phyloP scores from a whole-genome alignment of 2,797 vertebrate genomes.

The Channa striata region DNA sequence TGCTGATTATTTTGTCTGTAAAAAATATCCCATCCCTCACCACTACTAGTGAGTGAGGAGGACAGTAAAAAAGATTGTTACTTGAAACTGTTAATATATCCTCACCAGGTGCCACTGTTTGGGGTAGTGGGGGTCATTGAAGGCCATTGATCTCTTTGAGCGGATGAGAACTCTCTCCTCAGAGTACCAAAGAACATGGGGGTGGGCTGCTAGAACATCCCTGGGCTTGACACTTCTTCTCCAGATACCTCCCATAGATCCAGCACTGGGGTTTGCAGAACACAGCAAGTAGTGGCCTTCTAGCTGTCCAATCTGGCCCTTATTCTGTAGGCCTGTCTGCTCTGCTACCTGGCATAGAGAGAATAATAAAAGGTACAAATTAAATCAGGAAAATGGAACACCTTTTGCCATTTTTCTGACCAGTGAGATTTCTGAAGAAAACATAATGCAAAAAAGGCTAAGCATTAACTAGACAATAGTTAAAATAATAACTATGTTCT shows the following conservation, averaged over 20 bases:
- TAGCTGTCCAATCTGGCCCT: constrained; percentile 94
- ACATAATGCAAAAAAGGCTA: not conserved
- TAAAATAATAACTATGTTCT: too few species aligned
- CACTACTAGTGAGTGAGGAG: not conserved
- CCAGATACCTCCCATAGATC: not conserved
- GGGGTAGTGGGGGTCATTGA: constrained; percentile 95
- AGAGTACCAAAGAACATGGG: constrained; percentile 91
- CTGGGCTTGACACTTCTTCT: constrained; percentile 68
- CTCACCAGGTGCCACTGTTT: constrained; percentile 98
- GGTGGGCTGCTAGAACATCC: constrained; percentile 84
- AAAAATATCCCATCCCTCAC: not conserved
- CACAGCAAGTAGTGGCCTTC: constrained; percentile 92
- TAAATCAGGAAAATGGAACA: not conserved
- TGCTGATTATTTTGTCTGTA: not conserved
- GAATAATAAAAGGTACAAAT: constrained; percentile 14
- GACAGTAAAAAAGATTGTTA: not conserved
- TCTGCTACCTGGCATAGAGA: constrained; percentile 82
- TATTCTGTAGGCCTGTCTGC: constrained; percentile 88
- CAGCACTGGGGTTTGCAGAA: constrained; percentile 30
- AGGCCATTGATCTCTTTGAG: constrained; percentile 91
- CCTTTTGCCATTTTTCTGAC: not conserved
- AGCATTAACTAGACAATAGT: too few species aligned
- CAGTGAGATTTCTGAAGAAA: constrained; percentile 6
- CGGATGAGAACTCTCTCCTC: constrained; percentile 91
- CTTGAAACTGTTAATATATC: not conserved